phyloP scores from a whole-genome alignment of 2,888 invertebrate genomes.

The Cephus nigrinus region DNA sequence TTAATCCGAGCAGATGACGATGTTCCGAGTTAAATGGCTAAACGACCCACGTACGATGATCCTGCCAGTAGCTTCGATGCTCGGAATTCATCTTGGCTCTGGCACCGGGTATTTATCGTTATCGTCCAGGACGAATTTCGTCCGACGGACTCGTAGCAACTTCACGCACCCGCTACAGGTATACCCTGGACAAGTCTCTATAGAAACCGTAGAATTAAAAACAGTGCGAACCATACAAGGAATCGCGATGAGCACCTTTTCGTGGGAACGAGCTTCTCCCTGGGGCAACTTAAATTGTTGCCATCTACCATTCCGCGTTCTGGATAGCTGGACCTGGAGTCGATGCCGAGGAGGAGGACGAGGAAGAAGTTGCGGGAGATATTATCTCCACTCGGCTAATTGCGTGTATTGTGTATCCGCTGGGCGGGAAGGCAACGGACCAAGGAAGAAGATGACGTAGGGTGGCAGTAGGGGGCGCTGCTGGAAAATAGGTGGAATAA shows the following conservation, averaged over 20 bases:
- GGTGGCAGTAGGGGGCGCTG: slow-evolving; percentile 11
- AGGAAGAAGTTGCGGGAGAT: slow-evolving; percentile 15
- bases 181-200: neutral
- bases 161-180: neutral
- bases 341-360: neutral
- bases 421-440: neutral
- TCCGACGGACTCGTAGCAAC: neutral
- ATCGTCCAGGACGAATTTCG: neutral
- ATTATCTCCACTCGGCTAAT: slow-evolving; percentile 39
- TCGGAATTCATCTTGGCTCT: neutral
- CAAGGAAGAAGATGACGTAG: neutral
- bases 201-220: neutral
- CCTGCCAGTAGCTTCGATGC: neutral
- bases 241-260: slow-evolving; percentile 18
- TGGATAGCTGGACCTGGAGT: neutral
- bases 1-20: neutral
- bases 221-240: slow-evolving; percentile 5
- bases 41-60: neutral
- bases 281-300: neutral
- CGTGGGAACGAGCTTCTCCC: slow-evolving; percentile 30
- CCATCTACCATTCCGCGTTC: neutral
- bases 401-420: slow-evolving; percentile 38
- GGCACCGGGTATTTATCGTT: neutral
- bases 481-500: slow-evolving; percentile 17
- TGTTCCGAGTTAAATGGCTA: neutral